Conservation (phyloP, 30 jellyfish, hydroid and myxozoan genomes). For the Pelagia noctiluca region DNA sequence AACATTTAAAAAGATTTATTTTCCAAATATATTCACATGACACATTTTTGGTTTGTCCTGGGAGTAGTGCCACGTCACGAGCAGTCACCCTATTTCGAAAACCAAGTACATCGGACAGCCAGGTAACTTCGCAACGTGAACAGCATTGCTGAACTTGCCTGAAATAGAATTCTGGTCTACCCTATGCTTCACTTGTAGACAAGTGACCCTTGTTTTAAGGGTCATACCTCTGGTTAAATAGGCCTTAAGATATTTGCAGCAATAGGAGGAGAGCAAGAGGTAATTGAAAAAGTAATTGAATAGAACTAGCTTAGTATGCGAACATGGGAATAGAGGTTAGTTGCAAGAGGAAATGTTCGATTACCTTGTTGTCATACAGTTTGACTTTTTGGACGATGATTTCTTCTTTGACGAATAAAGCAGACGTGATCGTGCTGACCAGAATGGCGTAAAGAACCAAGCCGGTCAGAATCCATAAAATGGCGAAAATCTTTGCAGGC, state of each 20-base stretch:
- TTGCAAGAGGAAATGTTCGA: neutral
- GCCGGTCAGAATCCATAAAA: constrained; percentile 55
- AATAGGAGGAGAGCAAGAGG: neutral
- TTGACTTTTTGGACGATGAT: constrained; percentile 15
- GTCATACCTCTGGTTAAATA: neutral
- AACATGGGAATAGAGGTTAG: too few relatives aligned
- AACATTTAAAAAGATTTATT: too few relatives aligned
- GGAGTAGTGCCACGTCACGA: too few relatives aligned
- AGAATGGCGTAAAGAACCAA: constrained; percentile 55
- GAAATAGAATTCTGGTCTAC: too few relatives aligned
- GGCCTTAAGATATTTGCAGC: neutral
- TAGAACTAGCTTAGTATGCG: too few relatives aligned
- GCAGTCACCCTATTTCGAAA: neutral
- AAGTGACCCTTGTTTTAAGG: neutral
- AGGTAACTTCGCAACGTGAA: neutral
- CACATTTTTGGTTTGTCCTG: too few relatives aligned
- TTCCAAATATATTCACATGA: too few relatives aligned
- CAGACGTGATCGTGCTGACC: constrained; percentile 50
- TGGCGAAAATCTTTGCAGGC: constrained; percentile 21
- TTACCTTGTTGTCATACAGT: constrained; percentile 50
- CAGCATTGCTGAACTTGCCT: too few relatives aligned
- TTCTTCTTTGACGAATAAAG: constrained; percentile 36
- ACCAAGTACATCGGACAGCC: neutral
- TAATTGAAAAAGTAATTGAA: neutral
- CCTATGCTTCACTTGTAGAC: neutral